Percentiles rank a stretch among this genome's conserved stretches.
Conservation (phyloP, 2,113 vertebrate species). For the Muntiacus muntjak region DNA sequence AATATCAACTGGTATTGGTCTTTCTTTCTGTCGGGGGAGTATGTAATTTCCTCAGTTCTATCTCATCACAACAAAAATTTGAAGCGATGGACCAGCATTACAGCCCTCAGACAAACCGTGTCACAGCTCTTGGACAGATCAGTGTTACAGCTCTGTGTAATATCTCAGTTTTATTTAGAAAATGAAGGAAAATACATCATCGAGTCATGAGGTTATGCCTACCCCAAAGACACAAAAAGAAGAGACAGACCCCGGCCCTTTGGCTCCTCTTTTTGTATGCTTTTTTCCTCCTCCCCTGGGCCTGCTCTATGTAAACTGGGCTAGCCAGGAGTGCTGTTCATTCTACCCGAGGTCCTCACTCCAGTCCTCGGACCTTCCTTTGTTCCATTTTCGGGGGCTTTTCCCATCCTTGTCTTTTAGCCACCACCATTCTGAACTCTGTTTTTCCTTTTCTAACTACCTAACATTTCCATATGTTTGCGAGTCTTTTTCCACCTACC, state of each 20-base stretch:
- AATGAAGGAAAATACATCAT: background rate
- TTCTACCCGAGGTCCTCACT: background rate
- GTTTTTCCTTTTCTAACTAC: background rate
- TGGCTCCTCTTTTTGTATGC: background rate
- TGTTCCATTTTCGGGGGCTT: background rate
- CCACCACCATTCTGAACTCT: background rate
- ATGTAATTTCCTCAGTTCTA: background rate
- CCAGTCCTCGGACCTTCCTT: background rate
- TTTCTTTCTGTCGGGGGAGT: background rate
- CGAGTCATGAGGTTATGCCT: fast-evolving
- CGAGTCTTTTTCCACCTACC: background rate
- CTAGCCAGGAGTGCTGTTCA: background rate
- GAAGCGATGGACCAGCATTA: fast-evolving
- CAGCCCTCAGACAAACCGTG: background rate
- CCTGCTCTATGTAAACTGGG: background rate
- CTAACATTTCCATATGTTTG: background rate
- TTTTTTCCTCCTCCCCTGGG: background rate
- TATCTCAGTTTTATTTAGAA: background rate
- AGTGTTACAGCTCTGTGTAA: background rate
- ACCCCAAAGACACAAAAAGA: fast-evolving
- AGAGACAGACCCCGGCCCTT: background rate
- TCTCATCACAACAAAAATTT: background rate
- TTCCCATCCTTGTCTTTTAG: background rate
- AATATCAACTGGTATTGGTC: background rate
- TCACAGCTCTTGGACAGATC: background rate